These are phyloP conservation scores for Ciconia stormi DNA, from an alignment of 2,113 vertebrate species.

Conservation along the genomic window DNA sequence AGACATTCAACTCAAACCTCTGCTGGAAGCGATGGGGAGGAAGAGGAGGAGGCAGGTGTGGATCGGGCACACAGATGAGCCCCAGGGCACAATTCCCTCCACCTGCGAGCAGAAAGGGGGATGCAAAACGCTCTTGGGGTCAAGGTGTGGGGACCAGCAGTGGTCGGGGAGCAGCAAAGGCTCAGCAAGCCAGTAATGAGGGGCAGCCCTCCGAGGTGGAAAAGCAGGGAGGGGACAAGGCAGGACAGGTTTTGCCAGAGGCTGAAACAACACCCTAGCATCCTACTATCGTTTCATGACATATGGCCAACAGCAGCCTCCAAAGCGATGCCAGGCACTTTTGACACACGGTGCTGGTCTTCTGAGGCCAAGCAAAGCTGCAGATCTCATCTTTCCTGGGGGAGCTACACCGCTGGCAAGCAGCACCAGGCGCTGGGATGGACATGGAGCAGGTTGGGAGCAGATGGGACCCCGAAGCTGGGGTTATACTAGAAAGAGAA, in stretches of 20 bases:
- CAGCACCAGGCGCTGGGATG: fast-evolving
- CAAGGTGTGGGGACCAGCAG: not conserved
- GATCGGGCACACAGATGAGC: fast-evolving
- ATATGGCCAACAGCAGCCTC: not conserved
- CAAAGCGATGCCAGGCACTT: not conserved
- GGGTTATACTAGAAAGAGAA: not conserved
- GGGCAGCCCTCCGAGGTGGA: not conserved
- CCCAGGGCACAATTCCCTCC: not conserved
- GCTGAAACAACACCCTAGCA: not conserved
- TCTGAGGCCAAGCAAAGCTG: not conserved
- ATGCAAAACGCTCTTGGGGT: not conserved
- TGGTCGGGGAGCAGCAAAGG: not conserved
- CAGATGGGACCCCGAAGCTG: not conserved
- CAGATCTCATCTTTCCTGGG: not conserved
- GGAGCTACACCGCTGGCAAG: not conserved
- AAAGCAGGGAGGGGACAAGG: not conserved
- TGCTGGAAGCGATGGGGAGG: not conserved
- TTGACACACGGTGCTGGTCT: fast-evolving
- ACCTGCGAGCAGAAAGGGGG: not conserved
- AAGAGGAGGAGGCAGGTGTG: not conserved
- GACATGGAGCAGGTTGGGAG: not conserved
- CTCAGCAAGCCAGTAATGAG: fast-evolving
- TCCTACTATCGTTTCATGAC: not conserved
- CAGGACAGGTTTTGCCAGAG: not conserved
- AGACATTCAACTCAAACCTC: not conserved